A percentile compares a stretch with the other conserved stretches of the same genome.
Conservation (phyloP, 1,140 invertebrate genomes). For the Sitophilus oryzae region DNA sequence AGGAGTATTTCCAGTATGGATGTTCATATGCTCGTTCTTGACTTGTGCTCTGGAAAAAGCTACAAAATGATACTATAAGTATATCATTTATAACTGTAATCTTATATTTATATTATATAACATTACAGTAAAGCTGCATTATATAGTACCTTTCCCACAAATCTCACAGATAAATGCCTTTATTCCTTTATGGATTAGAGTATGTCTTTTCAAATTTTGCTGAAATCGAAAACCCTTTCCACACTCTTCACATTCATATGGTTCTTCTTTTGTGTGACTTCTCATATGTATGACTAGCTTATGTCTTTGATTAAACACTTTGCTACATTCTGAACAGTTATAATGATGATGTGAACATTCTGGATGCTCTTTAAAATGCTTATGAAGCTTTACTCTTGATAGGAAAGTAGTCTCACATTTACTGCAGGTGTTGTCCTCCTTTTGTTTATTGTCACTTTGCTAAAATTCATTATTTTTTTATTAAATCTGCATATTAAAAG, state of each 20-base stretch:
- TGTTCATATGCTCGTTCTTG: conserved; percentile 54
- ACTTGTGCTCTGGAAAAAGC: conserved; percentile 25
- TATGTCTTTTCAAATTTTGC: conserved; percentile 23
- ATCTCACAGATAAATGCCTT: conserved; percentile 26
- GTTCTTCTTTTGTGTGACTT: conserved; percentile 22
- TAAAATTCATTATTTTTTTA: neutral
- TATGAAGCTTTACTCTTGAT: neutral
- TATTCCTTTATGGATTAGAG: conserved; percentile 20
- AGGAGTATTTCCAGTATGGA: conserved; percentile 73
- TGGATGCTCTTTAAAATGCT: conserved; percentile 6
- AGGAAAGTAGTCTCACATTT: conserved; percentile 3
- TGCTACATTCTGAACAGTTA: conserved; percentile 17
- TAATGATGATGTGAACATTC: neutral
- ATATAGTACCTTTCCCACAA: conserved; percentile 21
- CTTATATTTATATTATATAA: neutral
- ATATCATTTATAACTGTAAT: neutral
- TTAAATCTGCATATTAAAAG: neutral
- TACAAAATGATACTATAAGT: conserved; percentile 6
- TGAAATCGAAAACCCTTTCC: conserved; percentile 18
- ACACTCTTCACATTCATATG: conserved; percentile 24
- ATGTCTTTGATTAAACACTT: conserved; percentile 15
- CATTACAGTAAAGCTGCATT: neutral
- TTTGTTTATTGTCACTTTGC: neutral
- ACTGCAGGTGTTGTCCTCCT: neutral
- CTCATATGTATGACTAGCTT: conserved; percentile 20